Evolutionary conservation across 2,113 vertebrate species (phyloP).

Genomic region (Origma solitaria): DNA sequence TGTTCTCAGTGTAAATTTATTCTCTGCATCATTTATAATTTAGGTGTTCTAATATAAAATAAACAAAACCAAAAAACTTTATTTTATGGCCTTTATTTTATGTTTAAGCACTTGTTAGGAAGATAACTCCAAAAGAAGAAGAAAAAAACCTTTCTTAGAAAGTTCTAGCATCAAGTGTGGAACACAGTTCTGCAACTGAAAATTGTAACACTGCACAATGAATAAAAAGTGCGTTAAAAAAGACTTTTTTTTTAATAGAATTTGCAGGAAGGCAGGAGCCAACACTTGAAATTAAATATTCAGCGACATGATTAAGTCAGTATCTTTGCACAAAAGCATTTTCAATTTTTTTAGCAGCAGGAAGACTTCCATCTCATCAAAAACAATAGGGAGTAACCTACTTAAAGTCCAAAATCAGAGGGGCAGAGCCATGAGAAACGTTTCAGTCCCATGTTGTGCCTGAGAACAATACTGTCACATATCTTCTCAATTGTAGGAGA

Average conservation of each 20-base stretch:
- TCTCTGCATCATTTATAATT: background rate
- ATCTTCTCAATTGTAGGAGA: background rate
- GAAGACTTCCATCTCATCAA: background rate
- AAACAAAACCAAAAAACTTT: background rate
- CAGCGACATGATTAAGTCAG: background rate
- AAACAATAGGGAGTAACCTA: background rate
- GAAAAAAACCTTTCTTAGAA: background rate
- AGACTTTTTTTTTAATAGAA: background rate
- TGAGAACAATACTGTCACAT: background rate
- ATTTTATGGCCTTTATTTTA: background rate
- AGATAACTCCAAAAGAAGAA: fast-evolving
- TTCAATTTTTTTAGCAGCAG: background rate
- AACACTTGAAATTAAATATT: background rate
- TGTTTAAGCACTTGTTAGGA: background rate
- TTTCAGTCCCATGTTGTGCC: background rate
- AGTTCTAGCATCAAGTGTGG: background rate
- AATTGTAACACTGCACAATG: background rate
- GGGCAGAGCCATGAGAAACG: background rate
- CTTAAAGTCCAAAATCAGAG: background rate
- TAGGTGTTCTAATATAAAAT: background rate
- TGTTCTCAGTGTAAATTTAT: background rate
- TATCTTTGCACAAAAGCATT: background rate
- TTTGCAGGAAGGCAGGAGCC: background rate
- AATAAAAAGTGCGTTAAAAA: background rate
- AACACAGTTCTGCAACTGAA: background rate